Conservation (phyloP, 2,113 vertebrate species). For the Burhinus oedicnemus region DNA sequence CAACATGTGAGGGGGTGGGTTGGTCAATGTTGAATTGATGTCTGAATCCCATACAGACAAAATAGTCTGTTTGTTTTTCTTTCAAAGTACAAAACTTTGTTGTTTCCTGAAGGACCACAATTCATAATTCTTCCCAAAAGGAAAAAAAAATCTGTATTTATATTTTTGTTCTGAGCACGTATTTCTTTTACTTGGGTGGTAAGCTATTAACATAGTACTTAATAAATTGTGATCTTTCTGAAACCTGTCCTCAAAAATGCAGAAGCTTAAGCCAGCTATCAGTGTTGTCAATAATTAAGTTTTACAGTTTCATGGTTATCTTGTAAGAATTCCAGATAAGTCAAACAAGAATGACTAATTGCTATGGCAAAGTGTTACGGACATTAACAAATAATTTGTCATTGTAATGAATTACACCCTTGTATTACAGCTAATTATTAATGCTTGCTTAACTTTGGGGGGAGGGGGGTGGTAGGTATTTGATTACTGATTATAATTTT, state of each 20-base stretch:
- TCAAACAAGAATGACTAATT: conserved; percentile 46
- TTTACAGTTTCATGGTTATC: conserved; percentile 41
- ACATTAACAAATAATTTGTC: conserved; percentile 48
- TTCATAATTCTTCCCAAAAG: neutral
- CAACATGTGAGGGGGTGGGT: neutral
- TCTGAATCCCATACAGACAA: neutral
- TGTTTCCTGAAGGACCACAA: neutral
- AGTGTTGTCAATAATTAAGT: conserved; percentile 20
- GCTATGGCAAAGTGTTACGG: neutral
- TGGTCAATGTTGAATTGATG: neutral
- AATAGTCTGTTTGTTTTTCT: conserved; percentile 24
- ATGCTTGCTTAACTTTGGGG: conserved; percentile 25
- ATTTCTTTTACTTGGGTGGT: neutral
- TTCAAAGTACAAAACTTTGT: conserved; percentile 1
- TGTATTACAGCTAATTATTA: conserved; percentile 42
- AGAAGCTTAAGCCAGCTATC: neutral
- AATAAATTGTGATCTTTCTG: neutral
- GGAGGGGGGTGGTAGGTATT: neutral
- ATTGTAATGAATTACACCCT: conserved; percentile 32
- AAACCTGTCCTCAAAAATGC: neutral
- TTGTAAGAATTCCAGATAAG: conserved; percentile 41
- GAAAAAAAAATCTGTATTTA: neutral
- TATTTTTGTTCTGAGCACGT: neutral
- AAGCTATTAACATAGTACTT: neutral
- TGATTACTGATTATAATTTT: conserved; percentile 51